Percentiles rank a stretch among this genome's conserved stretches.
Evolutionary conservation across 2,113 vertebrate species (phyloP).

Genomic region (Martes martes): DNA sequence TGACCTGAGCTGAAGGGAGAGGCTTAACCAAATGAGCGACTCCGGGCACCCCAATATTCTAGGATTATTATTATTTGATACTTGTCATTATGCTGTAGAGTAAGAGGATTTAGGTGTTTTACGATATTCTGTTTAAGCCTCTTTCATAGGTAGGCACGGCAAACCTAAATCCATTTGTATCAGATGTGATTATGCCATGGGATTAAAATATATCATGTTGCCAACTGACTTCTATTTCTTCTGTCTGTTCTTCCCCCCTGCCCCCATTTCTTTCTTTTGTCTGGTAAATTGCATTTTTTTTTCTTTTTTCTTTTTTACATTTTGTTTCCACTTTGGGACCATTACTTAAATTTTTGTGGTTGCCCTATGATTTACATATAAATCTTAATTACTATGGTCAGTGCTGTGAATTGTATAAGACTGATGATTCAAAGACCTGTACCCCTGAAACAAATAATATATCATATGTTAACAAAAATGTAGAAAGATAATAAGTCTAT

Average conservation of each 20-base stretch:
- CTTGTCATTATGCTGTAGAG: background rate
- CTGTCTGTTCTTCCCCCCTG: background rate
- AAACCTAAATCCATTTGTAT: background rate
- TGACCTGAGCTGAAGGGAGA: too few species aligned
- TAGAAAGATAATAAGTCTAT: background rate
- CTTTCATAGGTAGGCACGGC: background rate
- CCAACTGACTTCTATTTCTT: background rate
- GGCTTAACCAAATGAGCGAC: too few species aligned
- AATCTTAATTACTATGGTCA: background rate
- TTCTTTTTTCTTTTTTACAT: background rate
- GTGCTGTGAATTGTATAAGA: too few species aligned
- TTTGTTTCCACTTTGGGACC: background rate
- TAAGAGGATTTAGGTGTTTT: background rate
- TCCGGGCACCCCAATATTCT: too few species aligned
- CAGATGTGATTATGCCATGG: background rate
- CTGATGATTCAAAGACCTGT: too few species aligned
- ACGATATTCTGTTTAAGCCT: background rate
- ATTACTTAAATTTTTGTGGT: background rate
- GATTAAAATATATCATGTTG: background rate
- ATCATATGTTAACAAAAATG: too few species aligned
- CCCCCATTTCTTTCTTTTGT: background rate
- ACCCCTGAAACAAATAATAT: too few species aligned
- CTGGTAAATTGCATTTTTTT: background rate
- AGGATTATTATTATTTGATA: background rate
- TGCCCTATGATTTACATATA: background rate